Evolutionary conservation across 2,888 invertebrate genomes (phyloP), one percentile per base, ranked within the genome.

Genomic region (Cosmorhoe ocellata): DNA sequence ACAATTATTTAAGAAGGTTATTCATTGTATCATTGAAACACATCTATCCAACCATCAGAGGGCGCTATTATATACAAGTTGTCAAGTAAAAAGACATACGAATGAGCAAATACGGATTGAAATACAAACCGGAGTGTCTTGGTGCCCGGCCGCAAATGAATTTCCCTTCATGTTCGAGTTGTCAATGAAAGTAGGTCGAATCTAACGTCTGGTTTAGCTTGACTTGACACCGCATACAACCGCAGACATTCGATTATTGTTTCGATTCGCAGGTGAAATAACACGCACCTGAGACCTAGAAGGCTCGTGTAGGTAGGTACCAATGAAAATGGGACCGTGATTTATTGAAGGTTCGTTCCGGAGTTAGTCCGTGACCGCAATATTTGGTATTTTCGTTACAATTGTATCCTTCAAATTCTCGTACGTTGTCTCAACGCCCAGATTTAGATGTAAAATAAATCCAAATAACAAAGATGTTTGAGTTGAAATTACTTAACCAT

Each of bases 151-250:
- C 64, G 64, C 71, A 66, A 75, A 67, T 76, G 69, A 78, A 79
- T 85, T 82, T 84, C 80, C 80, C 76, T 81, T 82, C 72, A 74
- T 77, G 73, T 78, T 69, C 68, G 71, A 73, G 68, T 77, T 76
- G 72, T 74, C 71, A 74, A 79, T 71, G 81, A 85, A 86, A 85
- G 84, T 84, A 70, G 83, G 84, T 80, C 82, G 71, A 64, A 36
- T 47, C 27, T 51, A n/a, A 69, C 65, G 79, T 81, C 78, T 80
- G 74, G 77, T 81, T 81, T 75, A 70, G 68, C 70, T 71, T 58
- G 64, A 64, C 70, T 71, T 58, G 64, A 64, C 58, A 60, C 64
- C 46, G 51, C 64, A 52, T 61, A 58, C 57, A 59, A 42, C 56
- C 63, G 64, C 57, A 57, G 60, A 66, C 67, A 66, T 69, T 67